phyloP scores from a whole-genome alignment of 2,888 invertebrate genomes.

The Hypsopygia costalis region DNA sequence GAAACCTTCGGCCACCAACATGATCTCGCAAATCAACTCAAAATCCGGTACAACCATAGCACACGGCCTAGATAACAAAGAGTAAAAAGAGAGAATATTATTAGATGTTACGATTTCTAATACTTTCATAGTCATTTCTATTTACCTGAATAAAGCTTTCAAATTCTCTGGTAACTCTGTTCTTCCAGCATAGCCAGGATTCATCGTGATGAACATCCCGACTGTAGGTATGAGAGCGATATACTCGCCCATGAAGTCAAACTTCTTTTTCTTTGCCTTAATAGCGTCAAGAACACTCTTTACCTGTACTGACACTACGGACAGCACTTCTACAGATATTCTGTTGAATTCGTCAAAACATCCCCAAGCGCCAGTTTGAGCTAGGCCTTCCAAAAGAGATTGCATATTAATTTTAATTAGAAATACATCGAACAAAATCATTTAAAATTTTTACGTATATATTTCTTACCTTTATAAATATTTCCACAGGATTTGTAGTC shows the following conservation, averaged over 20 bases:
- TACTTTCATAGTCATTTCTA: not conserved
- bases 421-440: too few relatives aligned
- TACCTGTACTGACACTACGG: conserved; percentile 97
- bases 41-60: conserved; percentile 99
- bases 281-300: conserved; percentile 93
- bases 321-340: conserved; percentile 96
- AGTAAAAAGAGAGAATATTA: too few relatives aligned
- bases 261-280: conserved; percentile 87
- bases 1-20: conserved; percentile 97
- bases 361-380: conserved; percentile 98
- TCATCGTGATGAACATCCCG: conserved; percentile 98
- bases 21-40: conserved; percentile 97
- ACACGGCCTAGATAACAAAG: conserved; percentile 85
- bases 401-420: too few relatives aligned
- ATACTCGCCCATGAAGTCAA: conserved; percentile 92
- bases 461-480: conserved; percentile 94
- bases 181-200: conserved; percentile 96
- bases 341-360: conserved; percentile 98
- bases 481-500: conserved; percentile 97
- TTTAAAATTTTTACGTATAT: too few relatives aligned
- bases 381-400: conserved; percentile 73
- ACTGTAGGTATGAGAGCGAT: conserved; percentile 88
- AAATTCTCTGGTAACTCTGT: conserved; percentile 93
- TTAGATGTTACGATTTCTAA: too few relatives aligned
- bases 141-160: conserved; percentile 82